phyloP scores from a whole-genome alignment of 2,113 vertebrate species.

The Ancistrus triradiatus region DNA sequence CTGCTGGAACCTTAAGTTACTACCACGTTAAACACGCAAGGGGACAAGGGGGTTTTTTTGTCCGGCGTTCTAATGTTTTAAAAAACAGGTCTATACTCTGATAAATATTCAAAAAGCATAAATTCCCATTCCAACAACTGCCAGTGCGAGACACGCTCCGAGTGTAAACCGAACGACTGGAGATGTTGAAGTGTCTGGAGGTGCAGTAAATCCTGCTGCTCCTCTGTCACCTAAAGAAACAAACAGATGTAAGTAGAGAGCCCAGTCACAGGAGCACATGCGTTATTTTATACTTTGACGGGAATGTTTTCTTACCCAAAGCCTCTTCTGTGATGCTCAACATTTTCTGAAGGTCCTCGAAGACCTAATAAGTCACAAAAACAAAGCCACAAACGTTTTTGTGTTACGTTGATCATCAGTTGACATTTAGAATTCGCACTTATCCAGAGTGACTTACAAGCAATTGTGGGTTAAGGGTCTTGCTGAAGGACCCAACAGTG shows the following conservation, averaged over 20 bases:
- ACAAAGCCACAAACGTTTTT: no score
- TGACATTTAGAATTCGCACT: no score
- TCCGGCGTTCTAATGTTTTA: background rate
- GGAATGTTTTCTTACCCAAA: background rate
- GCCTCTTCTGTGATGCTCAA: constrained; percentile 52
- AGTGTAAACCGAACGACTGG: constrained; percentile 50
- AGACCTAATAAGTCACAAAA: no score
- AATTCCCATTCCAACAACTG: constrained; percentile 55
- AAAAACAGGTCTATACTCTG: background rate
- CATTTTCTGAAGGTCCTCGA: constrained; percentile 72
- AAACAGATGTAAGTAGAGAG: background rate
- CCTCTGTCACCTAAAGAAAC: constrained; percentile 27
- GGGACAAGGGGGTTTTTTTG: no score
- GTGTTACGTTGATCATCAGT: no score
- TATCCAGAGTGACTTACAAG: no score
- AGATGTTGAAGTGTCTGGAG: background rate
- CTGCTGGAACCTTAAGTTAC: no score
- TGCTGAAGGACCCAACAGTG: no score
- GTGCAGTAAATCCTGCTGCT: background rate
- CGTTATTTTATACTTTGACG: background rate
- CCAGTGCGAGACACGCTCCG: constrained; percentile 54
- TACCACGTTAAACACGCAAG: no score
- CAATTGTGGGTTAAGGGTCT: no score
- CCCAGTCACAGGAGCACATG: no score
- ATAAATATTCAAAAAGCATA: constrained; percentile 41